Evolutionary conservation across 2,113 vertebrate genomes (phyloP), one percentile per base, ranked within the genome.

Genomic region (Notothenia coriiceps): DNA sequence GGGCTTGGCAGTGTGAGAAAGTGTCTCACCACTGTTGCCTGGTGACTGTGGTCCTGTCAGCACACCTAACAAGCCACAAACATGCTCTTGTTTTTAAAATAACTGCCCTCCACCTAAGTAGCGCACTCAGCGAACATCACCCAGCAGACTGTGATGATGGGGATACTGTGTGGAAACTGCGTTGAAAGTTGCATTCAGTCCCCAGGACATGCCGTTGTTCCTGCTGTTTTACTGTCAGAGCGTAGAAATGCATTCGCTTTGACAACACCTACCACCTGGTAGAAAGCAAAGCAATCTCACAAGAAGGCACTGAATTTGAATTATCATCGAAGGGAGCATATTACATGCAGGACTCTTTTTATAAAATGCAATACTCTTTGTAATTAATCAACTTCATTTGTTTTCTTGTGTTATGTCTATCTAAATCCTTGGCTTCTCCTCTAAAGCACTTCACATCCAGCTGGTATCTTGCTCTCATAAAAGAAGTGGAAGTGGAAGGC

Each of bases 391-490:
- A 17, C 56, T 79, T 77, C 22, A 66, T 77, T 70, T 6, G 40
- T 63, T 65, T 20, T 77, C 51, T 62, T 40, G 47, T 49, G 70
- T 47, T 59, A 49, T 77, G 80, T 83, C 70, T 44, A 79, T 80
- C 25, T 79, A 68, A 83, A 81, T 56, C 15, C 43, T 79, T 88
- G 83, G 83, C 81, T 83, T 75, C 75, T 66, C 78, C 60, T 52
- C 43, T 8, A 12, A 55, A 75, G 65, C 18, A 33, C 62, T 67
- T 80, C 44, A 71, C 51, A 60, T 80, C 81, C 89, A 84, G 65
- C 89, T 91, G 87, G 85, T 65, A 22, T 59, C 81, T 74, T 68
- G 51, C 75, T 76, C 79, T 76, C 57, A 51, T 80, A 71, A 83
- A 70, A 67, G 40, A 63, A 56, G 46, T 78, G 57, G 79, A 80